These are phyloP conservation scores for Lepidochrysops patricia DNA, from an alignment of 2,888 invertebrate genomes.

Conservation along the genomic window DNA sequence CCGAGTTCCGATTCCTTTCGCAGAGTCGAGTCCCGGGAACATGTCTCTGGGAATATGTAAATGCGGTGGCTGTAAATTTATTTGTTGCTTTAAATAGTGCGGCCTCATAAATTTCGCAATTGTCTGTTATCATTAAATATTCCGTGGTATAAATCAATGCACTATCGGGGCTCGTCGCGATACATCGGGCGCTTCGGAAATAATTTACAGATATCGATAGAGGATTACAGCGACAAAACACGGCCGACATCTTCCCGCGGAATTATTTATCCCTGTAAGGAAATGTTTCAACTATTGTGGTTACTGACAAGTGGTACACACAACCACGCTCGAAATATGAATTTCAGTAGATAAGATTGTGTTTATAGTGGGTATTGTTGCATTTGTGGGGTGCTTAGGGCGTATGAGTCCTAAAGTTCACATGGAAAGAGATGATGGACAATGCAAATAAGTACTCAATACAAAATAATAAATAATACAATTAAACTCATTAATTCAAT, in stretches of 20 bases:
- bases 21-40: conserved; percentile 60
- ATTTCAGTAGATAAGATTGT: neutral
- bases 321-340: neutral
- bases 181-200: conserved; percentile 55
- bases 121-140: conserved; percentile 69
- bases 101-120: conserved; percentile 66
- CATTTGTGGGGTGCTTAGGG: neutral
- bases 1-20: conserved; percentile 22
- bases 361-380: neutral
- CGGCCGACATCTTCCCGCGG: conserved; percentile 29
- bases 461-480: no score
- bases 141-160: conserved; percentile 66
- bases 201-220: conserved; percentile 60
- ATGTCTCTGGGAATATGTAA: conserved; percentile 48
- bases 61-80: conserved; percentile 62
- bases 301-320: neutral
- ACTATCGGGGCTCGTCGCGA: conserved; percentile 57
- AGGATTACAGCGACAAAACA: conserved; percentile 36
- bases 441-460: no score
- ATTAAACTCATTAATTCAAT: neutral
- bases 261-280: conserved; percentile 27
- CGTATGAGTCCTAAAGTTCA: neutral
- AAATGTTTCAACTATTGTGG: conserved; percentile 23
- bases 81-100: conserved; percentile 57
- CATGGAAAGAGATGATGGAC: no score